Percentiles rank a stretch among this genome's conserved stretches.
Evolutionary conservation across 2,797 vertebrate species (phyloP).

Genomic region (Pangasius djambal): DNA sequence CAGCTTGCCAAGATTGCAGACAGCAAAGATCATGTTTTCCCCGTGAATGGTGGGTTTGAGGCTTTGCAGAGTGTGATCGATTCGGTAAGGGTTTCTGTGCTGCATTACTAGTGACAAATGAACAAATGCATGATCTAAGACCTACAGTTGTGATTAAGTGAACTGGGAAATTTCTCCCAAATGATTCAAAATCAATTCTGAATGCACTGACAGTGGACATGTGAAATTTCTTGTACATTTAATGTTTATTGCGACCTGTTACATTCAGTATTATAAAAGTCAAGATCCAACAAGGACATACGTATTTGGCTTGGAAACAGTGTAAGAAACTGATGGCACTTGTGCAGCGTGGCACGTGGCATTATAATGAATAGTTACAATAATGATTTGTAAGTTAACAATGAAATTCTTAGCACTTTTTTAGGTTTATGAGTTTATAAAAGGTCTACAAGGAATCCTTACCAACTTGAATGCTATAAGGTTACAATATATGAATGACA

Average conservation of each 20-base stretch:
- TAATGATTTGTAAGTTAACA: not conserved
- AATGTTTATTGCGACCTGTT: not conserved
- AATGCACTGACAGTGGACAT: not conserved
- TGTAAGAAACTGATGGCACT: not conserved
- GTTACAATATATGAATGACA: not conserved
- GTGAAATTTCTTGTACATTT: not conserved
- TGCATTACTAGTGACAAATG: not conserved
- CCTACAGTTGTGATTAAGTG: not conserved
- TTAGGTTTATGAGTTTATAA: not conserved
- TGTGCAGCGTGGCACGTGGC: no score
- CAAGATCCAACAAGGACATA: not conserved
- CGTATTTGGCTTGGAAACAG: not conserved
- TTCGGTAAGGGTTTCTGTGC: conserved; percentile 81
- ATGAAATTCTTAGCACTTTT: not conserved
- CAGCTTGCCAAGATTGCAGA: conserved; percentile 97
- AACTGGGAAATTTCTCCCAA: not conserved
- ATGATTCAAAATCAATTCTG: not conserved
- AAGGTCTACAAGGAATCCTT: not conserved
- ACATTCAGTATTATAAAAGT: not conserved
- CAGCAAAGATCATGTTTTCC: conserved; percentile 96
- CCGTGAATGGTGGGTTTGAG: conserved; percentile 94
- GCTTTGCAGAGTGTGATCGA: conserved; percentile 95
- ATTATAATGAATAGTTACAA: not conserved
- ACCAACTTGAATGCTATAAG: not conserved
- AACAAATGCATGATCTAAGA: not conserved